phyloP scores from a whole-genome alignment of 2,113 vertebrate species.

The Oryzias celebensis region DNA sequence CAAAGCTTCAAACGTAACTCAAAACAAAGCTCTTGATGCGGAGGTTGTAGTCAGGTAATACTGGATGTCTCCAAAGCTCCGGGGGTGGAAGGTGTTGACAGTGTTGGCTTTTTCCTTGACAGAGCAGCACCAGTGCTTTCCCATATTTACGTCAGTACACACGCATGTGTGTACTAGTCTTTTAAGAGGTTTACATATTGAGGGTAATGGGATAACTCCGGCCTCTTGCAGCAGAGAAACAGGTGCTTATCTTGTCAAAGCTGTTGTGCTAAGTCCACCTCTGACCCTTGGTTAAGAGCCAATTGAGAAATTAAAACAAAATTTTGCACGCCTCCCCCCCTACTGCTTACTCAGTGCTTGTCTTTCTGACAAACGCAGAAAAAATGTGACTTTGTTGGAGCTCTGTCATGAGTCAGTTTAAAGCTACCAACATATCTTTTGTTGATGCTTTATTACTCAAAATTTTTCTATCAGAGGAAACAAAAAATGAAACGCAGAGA shows the following conservation, averaged over 20 bases:
- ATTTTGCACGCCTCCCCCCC: slow-evolving; percentile 42
- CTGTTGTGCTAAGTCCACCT: slow-evolving; percentile 86
- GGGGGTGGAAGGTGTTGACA: slow-evolving; percentile 62
- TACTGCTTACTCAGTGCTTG: slow-evolving; percentile 2
- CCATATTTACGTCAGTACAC: slow-evolving; percentile 65
- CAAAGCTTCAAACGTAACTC: slow-evolving; percentile 56
- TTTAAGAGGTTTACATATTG: slow-evolving; percentile 68
- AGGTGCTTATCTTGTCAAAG: slow-evolving; percentile 90
- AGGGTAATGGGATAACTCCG: slow-evolving; percentile 70
- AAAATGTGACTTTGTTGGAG: slow-evolving; percentile 63
- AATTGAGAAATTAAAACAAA: slow-evolving; percentile 75
- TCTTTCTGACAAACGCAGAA: slow-evolving; percentile 20
- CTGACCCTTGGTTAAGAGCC: slow-evolving; percentile 84
- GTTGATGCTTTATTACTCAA: slow-evolving; percentile 23
- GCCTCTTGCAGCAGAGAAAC: slow-evolving; percentile 60
- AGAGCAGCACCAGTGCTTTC: slow-evolving; percentile 49
- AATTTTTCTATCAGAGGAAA: slow-evolving; percentile 9
- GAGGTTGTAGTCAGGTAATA: slow-evolving; percentile 56
- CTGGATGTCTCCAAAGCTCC: slow-evolving; percentile 38
- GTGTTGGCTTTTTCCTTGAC: slow-evolving; percentile 50
- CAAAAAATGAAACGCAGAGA: slow-evolving; percentile 16
- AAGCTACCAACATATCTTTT: slow-evolving; percentile 51
- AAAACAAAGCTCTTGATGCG: slow-evolving; percentile 58
- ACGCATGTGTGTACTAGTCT: slow-evolving; percentile 60
- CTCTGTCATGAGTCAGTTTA: slow-evolving; percentile 81